Evolutionary conservation across 2,888 invertebrate genomes (phyloP).

Genomic region (Calephelis perditalis): DNA sequence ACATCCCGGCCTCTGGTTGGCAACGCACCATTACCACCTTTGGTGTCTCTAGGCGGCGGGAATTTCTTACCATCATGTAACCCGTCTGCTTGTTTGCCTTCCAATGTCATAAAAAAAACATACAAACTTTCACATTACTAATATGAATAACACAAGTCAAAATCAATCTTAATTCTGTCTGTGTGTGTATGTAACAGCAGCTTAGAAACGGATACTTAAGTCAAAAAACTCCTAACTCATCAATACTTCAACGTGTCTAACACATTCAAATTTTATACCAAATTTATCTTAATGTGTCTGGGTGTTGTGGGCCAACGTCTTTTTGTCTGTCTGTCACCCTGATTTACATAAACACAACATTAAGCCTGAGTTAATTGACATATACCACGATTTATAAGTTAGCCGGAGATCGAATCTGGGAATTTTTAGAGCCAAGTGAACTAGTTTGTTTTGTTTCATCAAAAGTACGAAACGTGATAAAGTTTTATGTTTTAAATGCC

Average conservation of each 20-base stretch:
- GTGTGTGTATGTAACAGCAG: too few species aligned
- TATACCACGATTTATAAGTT: constrained; percentile 70
- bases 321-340: constrained; percentile 57
- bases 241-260: neutral
- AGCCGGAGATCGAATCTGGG: constrained; percentile 49
- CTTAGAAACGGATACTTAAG: constrained; percentile 4
- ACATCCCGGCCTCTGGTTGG: too few species aligned
- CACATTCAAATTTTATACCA: constrained; percentile 22
- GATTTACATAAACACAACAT: constrained; percentile 75
- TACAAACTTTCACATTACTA: too few species aligned
- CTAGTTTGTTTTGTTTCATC: constrained; percentile 37
- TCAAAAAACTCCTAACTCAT: constrained; percentile 11
- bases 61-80: too few species aligned
- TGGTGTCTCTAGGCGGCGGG: too few species aligned
- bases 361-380: constrained; percentile 74
- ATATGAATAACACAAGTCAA: too few species aligned
- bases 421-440: constrained; percentile 42
- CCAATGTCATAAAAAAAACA: too few species aligned
- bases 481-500: neutral
- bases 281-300: constrained; percentile 45
- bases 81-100: too few species aligned
- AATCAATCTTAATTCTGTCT: too few species aligned
- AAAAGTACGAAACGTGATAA: constrained; percentile 5
- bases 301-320: constrained; percentile 31
- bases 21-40: too few species aligned